Conservation (phyloP, 2,797 vertebrate genomes). For the Alcedo quadribrachys region DNA sequence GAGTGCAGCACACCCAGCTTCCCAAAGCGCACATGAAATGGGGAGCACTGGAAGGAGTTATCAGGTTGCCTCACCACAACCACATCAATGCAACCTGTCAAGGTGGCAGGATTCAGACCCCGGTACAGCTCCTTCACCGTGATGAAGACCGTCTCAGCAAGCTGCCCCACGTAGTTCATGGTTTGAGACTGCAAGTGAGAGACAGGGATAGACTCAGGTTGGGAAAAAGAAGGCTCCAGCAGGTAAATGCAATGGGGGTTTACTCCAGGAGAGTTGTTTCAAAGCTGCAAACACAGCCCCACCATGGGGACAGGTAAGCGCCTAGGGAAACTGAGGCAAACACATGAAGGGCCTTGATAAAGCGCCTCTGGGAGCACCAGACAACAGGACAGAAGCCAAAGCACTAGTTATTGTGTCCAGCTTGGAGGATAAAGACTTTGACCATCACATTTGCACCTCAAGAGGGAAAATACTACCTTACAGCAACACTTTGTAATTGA, state of each 20-base stretch:
- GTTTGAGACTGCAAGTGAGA: conserved; percentile 77
- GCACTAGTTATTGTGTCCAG: background rate
- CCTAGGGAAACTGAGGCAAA: background rate
- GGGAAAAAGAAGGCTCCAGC: background rate
- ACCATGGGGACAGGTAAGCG: background rate
- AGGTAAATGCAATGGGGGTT: background rate
- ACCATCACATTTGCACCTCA: background rate
- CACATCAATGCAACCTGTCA: conserved; percentile 93
- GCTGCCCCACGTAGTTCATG: conserved; percentile 96
- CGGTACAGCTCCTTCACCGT: conserved; percentile 91
- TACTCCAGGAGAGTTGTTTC: background rate
- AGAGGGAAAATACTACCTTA: background rate
- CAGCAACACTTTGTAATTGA: background rate
- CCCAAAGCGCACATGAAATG: conserved; percentile 95
- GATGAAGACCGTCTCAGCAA: conserved; percentile 90
- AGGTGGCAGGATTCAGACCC: conserved; percentile 91
- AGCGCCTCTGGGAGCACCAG: background rate
- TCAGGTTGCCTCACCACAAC: conserved; percentile 91
- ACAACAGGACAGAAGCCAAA: background rate
- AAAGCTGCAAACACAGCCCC: background rate
- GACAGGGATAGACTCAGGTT: background rate
- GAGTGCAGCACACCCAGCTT: conserved; percentile 94
- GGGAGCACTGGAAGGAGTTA: conserved; percentile 91
- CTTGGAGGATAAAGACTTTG: background rate
- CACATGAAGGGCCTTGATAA: background rate